Base-by-base conservation (phyloP, 2,113 vertebrate genomes). In the Monarcha castaneiventris region DNA sequence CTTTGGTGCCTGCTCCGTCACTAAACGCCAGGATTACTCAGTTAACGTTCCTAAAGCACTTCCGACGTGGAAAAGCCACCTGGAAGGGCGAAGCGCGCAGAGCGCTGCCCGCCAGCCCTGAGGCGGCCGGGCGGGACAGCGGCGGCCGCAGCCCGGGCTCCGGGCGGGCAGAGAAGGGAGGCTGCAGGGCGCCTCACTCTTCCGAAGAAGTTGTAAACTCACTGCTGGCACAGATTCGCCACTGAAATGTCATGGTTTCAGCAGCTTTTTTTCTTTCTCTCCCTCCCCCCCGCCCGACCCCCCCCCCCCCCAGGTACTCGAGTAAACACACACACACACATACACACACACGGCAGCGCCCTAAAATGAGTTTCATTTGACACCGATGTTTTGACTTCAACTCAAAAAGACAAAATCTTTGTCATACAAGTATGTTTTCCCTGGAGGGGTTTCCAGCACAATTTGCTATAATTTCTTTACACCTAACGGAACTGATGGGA, bases 351-450 rank as follows among this genome's bases (percentile, higher is more conserved):
- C 21, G 4, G 79, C 67, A 91, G 90, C 23, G 62, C 73, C 62
- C 92, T 32, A 79, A 88, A 89, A 74, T 25, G 61, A 75, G 32
- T 79, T 84, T 61, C 93, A 25, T 55, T 89, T 84, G 75, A 96
- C 95, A 84, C 91, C 49, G 46, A 59, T 89, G 96, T 96, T 97
- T 97, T 94, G 95, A 96, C 96, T 97, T 93, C 83, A n/a, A 93
- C 84, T 97, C 87, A 86, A 93, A 94, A 97, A 97, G 97, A 87
- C 97, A 96, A 96, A 96, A 93, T 93, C 96, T 94, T 91, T 93
- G 85, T 85, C 81, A 72, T 61, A 44, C 86, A n/a, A 93, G 94
- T 48, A 52, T 86, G 76, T 94, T 93, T 95, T 92, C 96, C 97
- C 97, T 93, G 43, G 91, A 97, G 97, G 93, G 83, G 84, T 87